These are phyloP conservation scores for Crossocerus cetratus DNA, from an alignment of 2,888 invertebrate genomes.

Conservation along the genomic window DNA sequence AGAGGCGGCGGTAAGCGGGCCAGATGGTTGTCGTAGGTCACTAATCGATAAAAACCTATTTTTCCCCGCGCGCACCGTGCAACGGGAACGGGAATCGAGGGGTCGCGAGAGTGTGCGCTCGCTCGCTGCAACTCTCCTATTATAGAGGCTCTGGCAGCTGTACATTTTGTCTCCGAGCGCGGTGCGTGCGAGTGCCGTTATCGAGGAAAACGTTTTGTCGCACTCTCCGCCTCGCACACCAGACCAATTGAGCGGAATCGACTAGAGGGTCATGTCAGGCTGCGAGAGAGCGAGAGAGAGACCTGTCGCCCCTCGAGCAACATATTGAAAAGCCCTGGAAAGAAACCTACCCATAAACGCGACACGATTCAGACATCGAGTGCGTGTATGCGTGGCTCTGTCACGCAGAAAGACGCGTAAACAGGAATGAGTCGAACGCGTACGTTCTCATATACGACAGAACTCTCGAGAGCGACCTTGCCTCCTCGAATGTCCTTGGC, in stretches of 20 bases:
- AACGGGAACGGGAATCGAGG: slow-evolving; percentile 14
- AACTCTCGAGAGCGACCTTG: slow-evolving; percentile 4
- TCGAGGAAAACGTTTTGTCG: slow-evolving; percentile 55
- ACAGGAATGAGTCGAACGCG: background rate
- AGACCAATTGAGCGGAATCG: slow-evolving; percentile 43
- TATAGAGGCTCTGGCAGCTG: slow-evolving; percentile 42
- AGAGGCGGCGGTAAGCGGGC: slow-evolving; percentile 35
- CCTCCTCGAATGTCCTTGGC: background rate
- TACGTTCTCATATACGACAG: background rate
- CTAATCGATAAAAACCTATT: slow-evolving; percentile 66
- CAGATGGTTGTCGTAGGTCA: slow-evolving; percentile 71
- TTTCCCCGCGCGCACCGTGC: slow-evolving; percentile 41
- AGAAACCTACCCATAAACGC: slow-evolving; percentile 16
- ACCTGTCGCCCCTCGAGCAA: slow-evolving; percentile 23
- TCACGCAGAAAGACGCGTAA: slow-evolving; percentile 14
- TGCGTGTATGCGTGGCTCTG: background rate
- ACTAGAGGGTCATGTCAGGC: slow-evolving; percentile 4
- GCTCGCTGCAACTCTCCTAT: slow-evolving; percentile 50
- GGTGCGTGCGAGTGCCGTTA: slow-evolving; percentile 45
- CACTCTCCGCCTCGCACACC: slow-evolving; percentile 28
- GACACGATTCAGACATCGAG: background rate
- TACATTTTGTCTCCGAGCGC: slow-evolving; percentile 40
- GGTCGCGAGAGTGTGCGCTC: slow-evolving; percentile 29
- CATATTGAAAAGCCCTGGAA: slow-evolving; percentile 52
- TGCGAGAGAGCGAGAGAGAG: too few relatives aligned